phyloP scores from a whole-genome alignment of 1,140 invertebrate genomes.

The Lordiphosa collinella region DNA sequence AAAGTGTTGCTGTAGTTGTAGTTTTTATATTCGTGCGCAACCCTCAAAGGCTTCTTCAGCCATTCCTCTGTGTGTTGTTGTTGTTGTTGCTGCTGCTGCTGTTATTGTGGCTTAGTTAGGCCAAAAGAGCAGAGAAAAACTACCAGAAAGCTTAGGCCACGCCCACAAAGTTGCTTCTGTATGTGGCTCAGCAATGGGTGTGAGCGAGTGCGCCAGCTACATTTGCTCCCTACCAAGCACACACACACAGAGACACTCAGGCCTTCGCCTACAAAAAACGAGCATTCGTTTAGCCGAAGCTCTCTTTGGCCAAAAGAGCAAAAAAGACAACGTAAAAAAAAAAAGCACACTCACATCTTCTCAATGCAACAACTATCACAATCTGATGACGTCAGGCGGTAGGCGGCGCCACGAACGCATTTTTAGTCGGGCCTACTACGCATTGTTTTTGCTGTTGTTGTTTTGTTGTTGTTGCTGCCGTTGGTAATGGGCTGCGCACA shows the following conservation, averaged over 20 bases:
- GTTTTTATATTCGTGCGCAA: conserved; percentile 13
- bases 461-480: conserved; percentile 33
- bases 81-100: conserved; percentile 40
- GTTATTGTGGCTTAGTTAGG: conserved; percentile 41
- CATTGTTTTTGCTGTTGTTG: conserved; percentile 11
- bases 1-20: conserved; percentile 8
- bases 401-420: conserved; percentile 71
- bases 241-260: conserved; percentile 13
- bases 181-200: conserved; percentile 29
- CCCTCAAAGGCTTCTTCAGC: conserved; percentile 40
- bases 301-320: conserved; percentile 4
- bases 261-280: conserved; percentile 2
- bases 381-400: conserved; percentile 55
- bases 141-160: conserved; percentile 51
- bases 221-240: conserved; percentile 35
- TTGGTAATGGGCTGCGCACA: too few relatives aligned
- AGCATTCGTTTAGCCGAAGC: conserved; percentile 1
- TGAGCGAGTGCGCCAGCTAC: conserved; percentile 56
- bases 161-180: conserved; percentile 32
- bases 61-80: conserved; percentile 42
- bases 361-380: not conserved
- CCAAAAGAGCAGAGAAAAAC: conserved; percentile 72
- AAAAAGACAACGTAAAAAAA: conserved; percentile 16
- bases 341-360: not conserved
- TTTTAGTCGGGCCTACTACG: conserved; percentile 54